These are phyloP conservation scores for Otus scops DNA, from an alignment of 2,797 vertebrate genomes.

Conservation along the genomic window DNA sequence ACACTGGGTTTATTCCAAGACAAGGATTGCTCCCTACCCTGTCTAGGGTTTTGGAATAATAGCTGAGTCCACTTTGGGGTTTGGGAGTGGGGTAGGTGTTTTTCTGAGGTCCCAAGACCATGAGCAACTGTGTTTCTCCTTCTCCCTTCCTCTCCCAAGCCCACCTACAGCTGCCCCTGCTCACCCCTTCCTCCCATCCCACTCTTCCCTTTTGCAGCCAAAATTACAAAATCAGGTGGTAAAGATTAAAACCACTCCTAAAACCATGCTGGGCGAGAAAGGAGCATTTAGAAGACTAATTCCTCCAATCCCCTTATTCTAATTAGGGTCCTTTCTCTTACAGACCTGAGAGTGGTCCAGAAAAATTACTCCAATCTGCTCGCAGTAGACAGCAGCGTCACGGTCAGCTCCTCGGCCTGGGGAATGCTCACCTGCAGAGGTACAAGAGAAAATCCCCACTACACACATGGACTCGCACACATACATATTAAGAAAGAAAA, in stretches of 20 bases:
- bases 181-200: not conserved
- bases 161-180: not conserved
- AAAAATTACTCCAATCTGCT: not conserved
- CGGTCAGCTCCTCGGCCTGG: rapidly evolving
- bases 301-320: slow-evolving; percentile 50
- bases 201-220: not conserved
- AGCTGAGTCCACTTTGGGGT: not conserved
- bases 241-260: slow-evolving; percentile 44
- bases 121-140: not conserved
- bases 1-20: not conserved
- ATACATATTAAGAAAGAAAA: not conserved
- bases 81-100: not conserved
- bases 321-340: slow-evolving; percentile 38
- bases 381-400: not conserved
- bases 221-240: slow-evolving; percentile 10
- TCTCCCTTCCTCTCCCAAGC: not conserved
- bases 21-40: not conserved
- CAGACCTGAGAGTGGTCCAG: not conserved
- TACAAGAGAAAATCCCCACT: not conserved
- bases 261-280: slow-evolving; percentile 19
- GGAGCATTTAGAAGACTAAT: slow-evolving; percentile 47
- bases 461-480: slow-evolving; percentile 2
- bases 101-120: not conserved
- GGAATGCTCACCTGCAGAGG: not conserved
- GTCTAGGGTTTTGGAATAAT: not conserved